phyloP scores from a whole-genome alignment of 2,888 invertebrate genomes.

The Achlya flavicornis region DNA sequence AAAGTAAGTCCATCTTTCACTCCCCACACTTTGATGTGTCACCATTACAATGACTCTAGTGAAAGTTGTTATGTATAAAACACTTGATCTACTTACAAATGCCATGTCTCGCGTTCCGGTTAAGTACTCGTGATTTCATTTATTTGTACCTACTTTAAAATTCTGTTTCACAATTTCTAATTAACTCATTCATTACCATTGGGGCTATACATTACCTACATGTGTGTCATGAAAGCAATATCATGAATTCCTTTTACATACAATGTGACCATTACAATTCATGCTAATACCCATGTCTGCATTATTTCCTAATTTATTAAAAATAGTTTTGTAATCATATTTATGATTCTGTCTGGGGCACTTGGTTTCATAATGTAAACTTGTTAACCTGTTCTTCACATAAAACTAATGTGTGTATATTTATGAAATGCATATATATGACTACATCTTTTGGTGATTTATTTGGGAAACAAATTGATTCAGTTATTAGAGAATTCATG shows the following conservation, averaged over 20 bases:
- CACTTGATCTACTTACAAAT: constrained; percentile 84
- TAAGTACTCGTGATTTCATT: constrained; percentile 84
- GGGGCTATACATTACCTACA: constrained; percentile 54
- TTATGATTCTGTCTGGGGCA: constrained; percentile 38
- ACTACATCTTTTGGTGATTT: constrained; percentile 5
- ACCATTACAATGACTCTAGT: constrained; percentile 84
- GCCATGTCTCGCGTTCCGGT: constrained; percentile 84
- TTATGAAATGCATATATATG: constrained; percentile 9
- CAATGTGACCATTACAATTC: constrained; percentile 48
- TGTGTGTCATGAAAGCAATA: constrained; percentile 46
- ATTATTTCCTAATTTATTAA: constrained; percentile 44
- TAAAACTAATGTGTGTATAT: constrained; percentile 13
- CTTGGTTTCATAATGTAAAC: constrained; percentile 28
- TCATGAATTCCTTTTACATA: constrained; percentile 50
- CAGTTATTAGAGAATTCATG: neutral
- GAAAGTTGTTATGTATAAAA: constrained; percentile 85
- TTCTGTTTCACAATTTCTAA: constrained; percentile 83
- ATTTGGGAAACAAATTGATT: neutral
- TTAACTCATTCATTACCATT: constrained; percentile 78
- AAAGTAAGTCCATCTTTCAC: constrained; percentile 88
- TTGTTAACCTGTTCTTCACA: constrained; percentile 9
- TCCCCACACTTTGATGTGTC: constrained; percentile 84
- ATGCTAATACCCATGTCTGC: constrained; percentile 48
- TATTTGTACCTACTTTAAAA: constrained; percentile 82
- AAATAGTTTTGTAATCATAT: constrained; percentile 43